Base-by-base conservation (phyloP, 2,888 invertebrate genomes). In the Calameuta pallipes region DNA sequence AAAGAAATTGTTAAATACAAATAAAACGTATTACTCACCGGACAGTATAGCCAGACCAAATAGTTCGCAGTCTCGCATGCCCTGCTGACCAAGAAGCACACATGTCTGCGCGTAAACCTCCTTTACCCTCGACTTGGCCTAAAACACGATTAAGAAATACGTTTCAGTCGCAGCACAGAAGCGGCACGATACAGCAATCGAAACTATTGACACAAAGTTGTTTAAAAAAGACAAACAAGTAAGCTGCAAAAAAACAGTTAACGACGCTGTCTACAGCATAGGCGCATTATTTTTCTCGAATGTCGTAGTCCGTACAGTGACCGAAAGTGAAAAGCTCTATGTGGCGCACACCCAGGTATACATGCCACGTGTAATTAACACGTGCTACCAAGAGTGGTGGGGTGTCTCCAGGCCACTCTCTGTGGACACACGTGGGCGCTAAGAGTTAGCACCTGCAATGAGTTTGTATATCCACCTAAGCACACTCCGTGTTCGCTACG, bases 31-130 rank as follows among this genome's bases (percentile, higher is more conserved):
- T n/a, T 76, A 93, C 95, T 94, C 92, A 97, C 97, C 97, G 94
- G 95, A 95, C 90, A 96, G 94, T 89, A 96, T 94, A 88, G 97
- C 96, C 91, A 97, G 93, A 90, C 97, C 97, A 93, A 97, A 97
- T 88, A 97, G 94, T 90, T 97, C 96, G 89, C 95, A 95, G 92
- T 97, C 97, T 92, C 95, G 94, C 94, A 97, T 95, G 92, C 96
- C 96, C 93, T 95, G 95, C 91, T 96, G 94, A 90, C 95, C 95
- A 88, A 97, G 95, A 92, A 97, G 95, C 82, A 95, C 93, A 92
- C 95, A 95, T 93, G 96, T 96, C 92, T 96, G 95, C 87, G 95
- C 94, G 91, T 96, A 96, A 85, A 97, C 94, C 92, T 97, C 96
- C 91, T 95, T 95, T 90, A 96, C 96, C 92, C 95, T 95, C 86